These are phyloP conservation scores for Hofmannophila pseudospretella DNA, from an alignment of 2,888 invertebrate genomes.

Conservation along the genomic window DNA sequence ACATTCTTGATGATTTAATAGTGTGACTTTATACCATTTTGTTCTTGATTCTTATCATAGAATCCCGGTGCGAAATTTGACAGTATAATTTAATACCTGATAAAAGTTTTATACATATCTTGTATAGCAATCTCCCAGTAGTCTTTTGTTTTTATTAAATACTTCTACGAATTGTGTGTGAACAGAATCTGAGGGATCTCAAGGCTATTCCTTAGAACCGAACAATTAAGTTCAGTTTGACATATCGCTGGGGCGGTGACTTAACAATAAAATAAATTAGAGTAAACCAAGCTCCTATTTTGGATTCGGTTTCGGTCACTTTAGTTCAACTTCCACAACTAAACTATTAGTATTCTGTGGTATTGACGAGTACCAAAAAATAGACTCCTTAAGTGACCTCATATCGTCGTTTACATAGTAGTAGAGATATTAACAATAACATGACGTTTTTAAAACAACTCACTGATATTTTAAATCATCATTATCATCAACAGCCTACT, in stretches of 20 bases:
- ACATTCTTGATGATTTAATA: too few species aligned
- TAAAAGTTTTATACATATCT: neutral
- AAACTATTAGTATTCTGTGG: too few species aligned
- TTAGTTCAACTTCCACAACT: too few species aligned
- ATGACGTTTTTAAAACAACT: too few species aligned
- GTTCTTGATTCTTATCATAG: too few species aligned
- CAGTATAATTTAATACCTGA: neutral
- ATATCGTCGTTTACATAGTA: too few species aligned
- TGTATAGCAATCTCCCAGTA: conserved; percentile 5
- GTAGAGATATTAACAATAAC: too few species aligned
- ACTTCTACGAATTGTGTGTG: conserved; percentile 8
- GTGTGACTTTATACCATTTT: too few species aligned
- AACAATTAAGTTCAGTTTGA: conserved; percentile 20
- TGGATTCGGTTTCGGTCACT: neutral
- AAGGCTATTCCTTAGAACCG: conserved; percentile 15
- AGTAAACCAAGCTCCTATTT: neutral
- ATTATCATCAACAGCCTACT: too few species aligned
- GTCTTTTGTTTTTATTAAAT: conserved; percentile 9
- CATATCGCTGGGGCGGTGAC: conserved; percentile 27
- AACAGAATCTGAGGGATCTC: conserved; percentile 7
- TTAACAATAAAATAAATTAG: conserved; percentile 24
- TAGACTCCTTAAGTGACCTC: too few species aligned
- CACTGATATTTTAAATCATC: too few species aligned
- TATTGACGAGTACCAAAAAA: too few species aligned
- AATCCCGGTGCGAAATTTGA: neutral